These are phyloP conservation scores for Pegoplata infirma DNA, from an alignment of 2,888 invertebrate species.

Conservation along the genomic window DNA sequence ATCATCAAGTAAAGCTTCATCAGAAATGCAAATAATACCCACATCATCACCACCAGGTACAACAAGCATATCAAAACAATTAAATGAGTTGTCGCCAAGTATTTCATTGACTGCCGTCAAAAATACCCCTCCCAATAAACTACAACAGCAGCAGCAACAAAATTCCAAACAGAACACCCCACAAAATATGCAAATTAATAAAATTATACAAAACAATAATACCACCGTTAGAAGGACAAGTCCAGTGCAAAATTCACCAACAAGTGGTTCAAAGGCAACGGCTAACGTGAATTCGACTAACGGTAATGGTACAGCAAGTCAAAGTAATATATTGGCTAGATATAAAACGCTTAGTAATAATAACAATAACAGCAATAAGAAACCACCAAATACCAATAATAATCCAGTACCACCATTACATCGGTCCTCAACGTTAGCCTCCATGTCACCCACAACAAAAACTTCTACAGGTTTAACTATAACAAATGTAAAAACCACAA, in stretches of 20 bases:
- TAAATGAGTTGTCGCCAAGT: conserved; percentile 72
- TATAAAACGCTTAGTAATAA: not conserved
- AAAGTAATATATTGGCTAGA: conserved; percentile 41
- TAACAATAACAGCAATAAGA: conserved; percentile 24
- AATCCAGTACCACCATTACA: conserved; percentile 48
- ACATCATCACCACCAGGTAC: conserved; percentile 71
- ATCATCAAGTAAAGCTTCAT: conserved; percentile 41
- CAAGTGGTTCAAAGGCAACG: conserved; percentile 4
- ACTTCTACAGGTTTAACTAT: conserved; percentile 50
- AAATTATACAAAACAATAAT: conserved; percentile 45
- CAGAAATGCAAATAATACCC: conserved; percentile 74
- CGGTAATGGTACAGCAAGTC: conserved; percentile 15
- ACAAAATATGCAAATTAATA: conserved; percentile 47
- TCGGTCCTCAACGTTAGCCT: conserved; percentile 22
- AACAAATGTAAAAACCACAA: conserved; percentile 56
- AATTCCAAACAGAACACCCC: conserved; percentile 36
- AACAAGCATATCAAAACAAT: conserved; percentile 71
- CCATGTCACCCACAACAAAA: conserved; percentile 38
- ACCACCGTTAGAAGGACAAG: conserved; percentile 43
- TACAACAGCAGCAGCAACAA: conserved; percentile 16
- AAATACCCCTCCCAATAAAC: conserved; percentile 27
- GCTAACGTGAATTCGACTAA: conserved; percentile 14
- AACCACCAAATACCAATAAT: conserved; percentile 22
- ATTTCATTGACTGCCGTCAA: conserved; percentile 72
- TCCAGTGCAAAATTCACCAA: conserved; percentile 12